Conservation (phyloP, 2,888 invertebrate genomes). For the Microctonus hyperodae region DNA sequence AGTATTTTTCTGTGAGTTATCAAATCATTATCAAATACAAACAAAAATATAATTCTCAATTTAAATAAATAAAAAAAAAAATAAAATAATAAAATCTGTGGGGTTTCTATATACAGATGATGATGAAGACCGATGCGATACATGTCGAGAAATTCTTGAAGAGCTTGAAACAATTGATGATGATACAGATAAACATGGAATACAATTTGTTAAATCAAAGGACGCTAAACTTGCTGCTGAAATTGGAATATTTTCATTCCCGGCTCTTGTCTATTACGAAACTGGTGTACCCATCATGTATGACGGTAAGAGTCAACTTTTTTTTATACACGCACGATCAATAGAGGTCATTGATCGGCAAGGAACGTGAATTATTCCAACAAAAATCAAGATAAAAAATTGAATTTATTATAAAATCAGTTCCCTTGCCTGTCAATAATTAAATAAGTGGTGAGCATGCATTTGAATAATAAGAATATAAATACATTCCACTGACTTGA, state of each 20-base stretch:
- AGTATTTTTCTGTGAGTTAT: slow-evolving; percentile 85
- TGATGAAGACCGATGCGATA: slow-evolving; percentile 84
- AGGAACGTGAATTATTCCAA: background rate
- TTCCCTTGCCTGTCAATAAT: background rate
- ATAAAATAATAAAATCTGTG: no score
- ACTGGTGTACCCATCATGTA: slow-evolving; percentile 94
- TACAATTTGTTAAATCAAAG: slow-evolving; percentile 92
- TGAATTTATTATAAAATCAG: background rate
- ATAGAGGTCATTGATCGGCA: background rate
- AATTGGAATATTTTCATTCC: slow-evolving; percentile 91
- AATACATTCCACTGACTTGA: background rate
- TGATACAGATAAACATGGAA: slow-evolving; percentile 90
- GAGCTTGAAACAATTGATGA: slow-evolving; percentile 92
- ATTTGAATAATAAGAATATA: background rate
- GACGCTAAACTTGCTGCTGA: slow-evolving; percentile 89
- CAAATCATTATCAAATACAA: background rate
- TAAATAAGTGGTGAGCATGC: background rate
- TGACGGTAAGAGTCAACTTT: slow-evolving; percentile 76
- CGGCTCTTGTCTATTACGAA: slow-evolving; percentile 91
- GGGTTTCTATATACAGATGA: no score
- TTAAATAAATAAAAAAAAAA: background rate
- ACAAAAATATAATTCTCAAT: background rate
- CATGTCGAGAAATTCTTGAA: slow-evolving; percentile 84
- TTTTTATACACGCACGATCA: background rate
- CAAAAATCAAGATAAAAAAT: background rate